Base-by-base conservation (phyloP, 2,113 vertebrate species). In the Petroica traversi region DNA sequence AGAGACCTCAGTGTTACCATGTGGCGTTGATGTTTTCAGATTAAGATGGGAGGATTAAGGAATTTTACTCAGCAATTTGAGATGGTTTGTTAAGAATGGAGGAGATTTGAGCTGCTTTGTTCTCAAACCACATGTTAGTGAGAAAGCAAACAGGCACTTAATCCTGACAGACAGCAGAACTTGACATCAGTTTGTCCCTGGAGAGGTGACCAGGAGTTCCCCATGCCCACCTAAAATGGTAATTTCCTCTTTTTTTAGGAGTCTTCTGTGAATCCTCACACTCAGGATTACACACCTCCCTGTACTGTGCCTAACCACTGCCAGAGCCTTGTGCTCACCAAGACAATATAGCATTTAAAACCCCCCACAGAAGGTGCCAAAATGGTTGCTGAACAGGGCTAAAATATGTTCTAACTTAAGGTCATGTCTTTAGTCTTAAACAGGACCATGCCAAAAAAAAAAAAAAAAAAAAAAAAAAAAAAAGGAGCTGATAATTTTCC, bases 101-200 rank as follows among this genome's bases (percentile, higher is more conserved):
- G 94, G 97, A 97, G 98, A 98, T 97, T 98, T 98, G 97, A 98
- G 98, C 96, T 96, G 98, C 98, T 99, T 99, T 98, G 98, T 98
- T 98, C 98, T 97, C 94, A 95, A 98, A 98, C 98, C 98, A 97
- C 96, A 97, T 98, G 98, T 97, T 97, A 98, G 98, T 82, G 93
- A 96, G 98, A 99, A 98, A 98, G 98, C 98, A 99, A 99, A 99
- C 98, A 98, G 97, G 97, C 98, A 97, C 97, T 99, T 99, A 99
- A 99, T 99, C 98, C 98, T 99, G 97, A 98, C 98, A 98, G 98
- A 98, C 98, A 98, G 98, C 98, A 97, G 98, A 98, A 98, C 97
- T 98, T 98, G 98, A 99, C 98, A 98, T 99, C 97, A 95, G 97
- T 99, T 98, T 98, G 98, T 98, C 98, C 98, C 98, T 95, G 91